These are phyloP conservation scores for Ardeotis arabs DNA, from an alignment of 2,113 vertebrate genomes.

Conservation along the genomic window DNA sequence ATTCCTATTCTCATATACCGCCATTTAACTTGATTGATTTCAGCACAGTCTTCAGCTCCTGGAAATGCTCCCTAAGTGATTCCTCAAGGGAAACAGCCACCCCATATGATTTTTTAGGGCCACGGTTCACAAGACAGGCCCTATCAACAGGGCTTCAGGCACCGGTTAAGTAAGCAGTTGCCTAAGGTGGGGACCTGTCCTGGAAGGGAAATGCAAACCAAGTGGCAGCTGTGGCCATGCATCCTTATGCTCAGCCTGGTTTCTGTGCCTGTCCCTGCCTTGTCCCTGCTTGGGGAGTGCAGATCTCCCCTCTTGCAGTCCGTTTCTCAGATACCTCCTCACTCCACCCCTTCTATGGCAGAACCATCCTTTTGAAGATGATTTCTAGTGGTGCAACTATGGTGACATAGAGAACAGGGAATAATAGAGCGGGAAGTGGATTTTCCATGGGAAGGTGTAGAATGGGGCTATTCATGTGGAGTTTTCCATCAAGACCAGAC, in stretches of 20 bases:
- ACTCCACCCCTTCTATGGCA: neutral
- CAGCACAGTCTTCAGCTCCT: neutral
- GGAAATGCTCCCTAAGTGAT: neutral
- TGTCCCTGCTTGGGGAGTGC: neutral
- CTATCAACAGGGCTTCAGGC: neutral
- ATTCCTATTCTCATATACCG: conserved; percentile 13
- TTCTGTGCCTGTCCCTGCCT: neutral
- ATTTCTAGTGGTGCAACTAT: neutral
- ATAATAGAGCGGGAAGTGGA: neutral
- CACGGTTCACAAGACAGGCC: neutral
- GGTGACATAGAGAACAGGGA: neutral
- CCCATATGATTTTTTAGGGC: neutral
- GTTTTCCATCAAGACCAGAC: neutral
- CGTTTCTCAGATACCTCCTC: neutral
- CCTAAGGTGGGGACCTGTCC: neutral
- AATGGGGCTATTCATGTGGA: neutral
- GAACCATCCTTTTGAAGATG: neutral
- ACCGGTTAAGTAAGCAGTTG: neutral
- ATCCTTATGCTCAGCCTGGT: neutral
- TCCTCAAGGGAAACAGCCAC: neutral
- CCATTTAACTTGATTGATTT: conserved; percentile 50
- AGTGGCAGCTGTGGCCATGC: neutral
- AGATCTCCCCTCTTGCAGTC: neutral
- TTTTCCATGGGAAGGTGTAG: neutral
- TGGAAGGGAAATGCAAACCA: neutral